Evolutionary conservation across 2,797 vertebrate genomes (phyloP).

Genomic region (Jordanella pulchra): DNA sequence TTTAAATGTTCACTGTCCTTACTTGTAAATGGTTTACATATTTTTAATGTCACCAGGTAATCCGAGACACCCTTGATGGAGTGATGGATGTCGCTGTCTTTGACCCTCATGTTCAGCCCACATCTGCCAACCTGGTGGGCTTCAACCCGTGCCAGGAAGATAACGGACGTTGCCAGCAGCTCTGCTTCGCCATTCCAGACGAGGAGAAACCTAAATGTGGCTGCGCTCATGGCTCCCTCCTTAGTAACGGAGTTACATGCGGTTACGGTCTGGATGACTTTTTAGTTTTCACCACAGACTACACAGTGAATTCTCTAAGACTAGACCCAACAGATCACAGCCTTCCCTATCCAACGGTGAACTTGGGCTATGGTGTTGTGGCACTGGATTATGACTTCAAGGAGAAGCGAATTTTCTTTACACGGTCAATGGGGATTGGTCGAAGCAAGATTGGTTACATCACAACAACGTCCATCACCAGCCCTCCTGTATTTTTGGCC

Average conservation of each 20-base stretch:
- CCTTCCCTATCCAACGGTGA: conserved; percentile 80
- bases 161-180: conserved; percentile 89
- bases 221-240: conserved; percentile 88
- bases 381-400: conserved; percentile 87
- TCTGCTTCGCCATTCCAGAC: conserved; percentile 89
- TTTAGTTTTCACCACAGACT: conserved; percentile 86
- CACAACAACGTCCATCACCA: conserved; percentile 71
- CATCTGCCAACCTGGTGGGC: conserved; percentile 80
- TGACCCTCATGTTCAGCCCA: conserved; percentile 81
- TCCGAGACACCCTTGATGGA: conserved; percentile 85
- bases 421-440: conserved; percentile 76
- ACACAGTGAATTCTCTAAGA: conserved; percentile 84
- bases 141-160: conserved; percentile 88
- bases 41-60: conserved; percentile 67
- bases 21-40: background rate
- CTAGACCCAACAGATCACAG: conserved; percentile 88
- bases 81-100: conserved; percentile 87
- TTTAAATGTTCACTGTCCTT: background rate
- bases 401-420: conserved; percentile 87
- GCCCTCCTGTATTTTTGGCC: conserved; percentile 78
- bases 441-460: conserved; percentile 87
- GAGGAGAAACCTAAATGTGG: conserved; percentile 80
- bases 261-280: conserved; percentile 85
- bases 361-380: conserved; percentile 74
- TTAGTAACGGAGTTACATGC: conserved; percentile 86